A percentile compares a stretch with the other conserved stretches of the same genome.
Conservation (phyloP, 37 sponge, comb jelly and placozoan genomes). For the Amphimedon queenslandica region DNA sequence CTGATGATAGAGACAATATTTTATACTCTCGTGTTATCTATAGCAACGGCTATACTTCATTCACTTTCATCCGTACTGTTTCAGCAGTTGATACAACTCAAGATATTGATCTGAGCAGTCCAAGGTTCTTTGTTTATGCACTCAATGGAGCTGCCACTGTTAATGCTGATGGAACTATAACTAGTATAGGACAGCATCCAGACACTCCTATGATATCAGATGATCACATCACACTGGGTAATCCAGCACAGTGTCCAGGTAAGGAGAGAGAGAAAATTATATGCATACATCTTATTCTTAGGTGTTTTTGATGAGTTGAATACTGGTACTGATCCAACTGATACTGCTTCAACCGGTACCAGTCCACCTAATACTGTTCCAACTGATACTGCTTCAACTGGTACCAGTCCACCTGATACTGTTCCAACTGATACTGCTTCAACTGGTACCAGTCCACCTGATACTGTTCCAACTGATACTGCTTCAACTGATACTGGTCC, state of each 20-base stretch:
- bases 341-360: background rate
- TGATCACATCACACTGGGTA: constrained; percentile 31
- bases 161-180: background rate
- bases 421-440: too few species aligned
- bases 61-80: constrained; percentile 45
- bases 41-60: constrained; percentile 15
- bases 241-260: constrained; percentile 27
- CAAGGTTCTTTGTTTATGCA: constrained; percentile 39
- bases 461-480: too few species aligned
- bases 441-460: too few species aligned
- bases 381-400: too few species aligned
- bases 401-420: too few species aligned
- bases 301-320: background rate
- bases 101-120: constrained; percentile 27
- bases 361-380: background rate
- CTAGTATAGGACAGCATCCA: constrained; percentile 24
- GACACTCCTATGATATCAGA: constrained; percentile 23
- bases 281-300: background rate
- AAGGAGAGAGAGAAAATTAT: background rate
- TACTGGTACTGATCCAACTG: background rate
- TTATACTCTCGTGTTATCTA: background rate
- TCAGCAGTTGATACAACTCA: constrained; percentile 3
- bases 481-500: too few species aligned
- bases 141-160: constrained; percentile 27
- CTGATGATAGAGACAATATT: constrained; percentile 34